A percentile compares a stretch with the other conserved stretches of the same genome.
These are phyloP conservation scores for Drosophila saltans DNA, from an alignment of 1,140 invertebrate species.

Conservation along the genomic window DNA sequence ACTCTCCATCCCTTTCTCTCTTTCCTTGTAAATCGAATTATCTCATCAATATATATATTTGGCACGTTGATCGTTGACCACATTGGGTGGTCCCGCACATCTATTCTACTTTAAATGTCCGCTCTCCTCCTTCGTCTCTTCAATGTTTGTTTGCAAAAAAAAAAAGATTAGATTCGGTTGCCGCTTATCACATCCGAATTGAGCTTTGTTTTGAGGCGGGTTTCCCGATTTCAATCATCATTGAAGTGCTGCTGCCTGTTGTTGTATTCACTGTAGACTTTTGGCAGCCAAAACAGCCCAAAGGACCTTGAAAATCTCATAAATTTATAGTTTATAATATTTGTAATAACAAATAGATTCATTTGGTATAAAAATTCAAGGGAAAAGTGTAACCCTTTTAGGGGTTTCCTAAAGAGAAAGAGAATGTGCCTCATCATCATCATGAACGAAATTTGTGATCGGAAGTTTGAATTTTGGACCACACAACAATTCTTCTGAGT, in stretches of 20 bases:
- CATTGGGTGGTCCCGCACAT: constrained; percentile 52
- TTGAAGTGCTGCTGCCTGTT: constrained; percentile 15
- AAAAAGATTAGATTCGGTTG: constrained; percentile 12
- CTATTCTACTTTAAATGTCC: background rate
- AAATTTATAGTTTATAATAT: background rate
- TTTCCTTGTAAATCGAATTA: constrained; percentile 28
- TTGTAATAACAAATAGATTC: background rate
- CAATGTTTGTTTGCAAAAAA: background rate
- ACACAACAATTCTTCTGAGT: background rate
- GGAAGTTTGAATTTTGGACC: background rate
- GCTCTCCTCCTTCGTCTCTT: background rate
- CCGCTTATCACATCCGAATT: constrained; percentile 43
- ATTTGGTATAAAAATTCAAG: background rate
- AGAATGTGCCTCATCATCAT: background rate
- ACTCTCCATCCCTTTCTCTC: background rate
- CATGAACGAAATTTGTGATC: background rate
- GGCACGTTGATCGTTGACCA: background rate
- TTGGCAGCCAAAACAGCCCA: background rate
- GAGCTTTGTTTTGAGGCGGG: constrained; percentile 39
- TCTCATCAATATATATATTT: constrained; percentile 46
- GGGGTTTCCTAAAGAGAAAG: constrained; percentile 6
- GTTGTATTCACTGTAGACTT: constrained; percentile 54
- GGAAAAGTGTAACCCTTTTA: background rate
- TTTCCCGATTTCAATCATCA: constrained; percentile 39
- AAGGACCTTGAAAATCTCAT: constrained; percentile 17